Base-by-base conservation (phyloP, 2,888 invertebrate species). In the Boloria euphrosyne region DNA sequence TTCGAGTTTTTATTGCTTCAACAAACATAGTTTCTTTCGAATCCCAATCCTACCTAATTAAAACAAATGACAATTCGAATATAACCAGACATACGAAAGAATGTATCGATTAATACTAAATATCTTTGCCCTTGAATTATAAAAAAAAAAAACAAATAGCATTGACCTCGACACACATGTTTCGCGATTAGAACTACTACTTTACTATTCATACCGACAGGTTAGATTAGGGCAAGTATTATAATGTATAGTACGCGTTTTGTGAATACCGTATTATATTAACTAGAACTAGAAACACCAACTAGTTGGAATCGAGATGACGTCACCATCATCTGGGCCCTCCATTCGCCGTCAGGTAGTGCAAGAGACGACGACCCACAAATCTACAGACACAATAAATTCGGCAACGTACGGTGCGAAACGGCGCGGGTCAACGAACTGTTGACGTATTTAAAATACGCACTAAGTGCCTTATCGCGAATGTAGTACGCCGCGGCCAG, bases 381-480 rank as follows among this genome's bases (percentile, higher is more conserved):
- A 90, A 90, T 89, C 90, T 91, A 91, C 89, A 91, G 90, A 90
- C 91, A 91, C 90, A 90, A 89, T 90, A 87, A 89, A 87, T 87
- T 90, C 86, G 86, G 81, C 86, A 86, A 84, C 86, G 86, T 85
- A 85, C 86, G 83, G 80, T 82, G 88, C 87, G 83, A 89, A 89
- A 81, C 84, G 80, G 80, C 80, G 80, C 80, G 83, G 88, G 86
- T 90, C 90, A 86, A 84, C 82, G 90, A 90, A 89, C 91, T 87
- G 86, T 85, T 91, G 90, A 91, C 90, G 90, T 90, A 88, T 90
- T 89, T 88, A 81, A 88, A 89, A 90, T 89, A 89, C 89, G 85
- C 86, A 89, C 83, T 85, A 83, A 86, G 87, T 88, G 87, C 86
- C 88, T 87, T 90, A 90, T 89, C 90, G 87, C 84, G 84, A 87